Evolutionary conservation across 37 sponge, comb jelly and placozoan species (phyloP).

Genomic region (Ephydatia muelleri): DNA sequence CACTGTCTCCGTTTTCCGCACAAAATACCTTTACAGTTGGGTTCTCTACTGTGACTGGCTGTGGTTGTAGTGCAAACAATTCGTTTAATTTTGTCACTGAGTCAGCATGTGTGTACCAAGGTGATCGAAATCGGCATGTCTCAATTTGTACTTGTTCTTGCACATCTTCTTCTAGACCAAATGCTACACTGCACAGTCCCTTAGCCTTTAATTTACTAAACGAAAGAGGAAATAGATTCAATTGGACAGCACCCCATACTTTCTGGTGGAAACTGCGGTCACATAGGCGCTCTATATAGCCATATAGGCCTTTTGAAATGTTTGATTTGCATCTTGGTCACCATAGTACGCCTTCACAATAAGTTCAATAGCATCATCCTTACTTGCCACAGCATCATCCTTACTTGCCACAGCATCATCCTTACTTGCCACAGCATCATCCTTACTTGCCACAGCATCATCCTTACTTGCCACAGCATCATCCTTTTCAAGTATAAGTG

Average conservation of each 20-base stretch:
- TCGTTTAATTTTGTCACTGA: background rate
- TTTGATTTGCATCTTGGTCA: background rate
- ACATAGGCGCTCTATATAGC: background rate
- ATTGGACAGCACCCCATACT: background rate
- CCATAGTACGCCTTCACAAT: background rate
- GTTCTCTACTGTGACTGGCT: background rate
- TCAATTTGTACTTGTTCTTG: no score
- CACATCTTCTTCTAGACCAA: no score
- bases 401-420: background rate
- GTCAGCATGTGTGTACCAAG: background rate
- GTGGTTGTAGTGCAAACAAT: background rate
- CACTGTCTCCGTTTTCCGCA: constrained; percentile 13
- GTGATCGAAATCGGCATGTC: no score
- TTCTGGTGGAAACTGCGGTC: background rate
- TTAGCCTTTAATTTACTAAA: background rate
- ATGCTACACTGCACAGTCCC: background rate
- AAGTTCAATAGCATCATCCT: background rate
- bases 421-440: background rate
- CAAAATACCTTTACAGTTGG: background rate
- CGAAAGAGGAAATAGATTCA: background rate
- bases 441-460: background rate
- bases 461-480: background rate
- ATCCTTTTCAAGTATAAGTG: background rate
- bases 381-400: background rate
- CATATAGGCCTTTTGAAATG: background rate